Base-by-base conservation (phyloP, 2,888 invertebrate genomes). In the Xestia ashworthii region DNA sequence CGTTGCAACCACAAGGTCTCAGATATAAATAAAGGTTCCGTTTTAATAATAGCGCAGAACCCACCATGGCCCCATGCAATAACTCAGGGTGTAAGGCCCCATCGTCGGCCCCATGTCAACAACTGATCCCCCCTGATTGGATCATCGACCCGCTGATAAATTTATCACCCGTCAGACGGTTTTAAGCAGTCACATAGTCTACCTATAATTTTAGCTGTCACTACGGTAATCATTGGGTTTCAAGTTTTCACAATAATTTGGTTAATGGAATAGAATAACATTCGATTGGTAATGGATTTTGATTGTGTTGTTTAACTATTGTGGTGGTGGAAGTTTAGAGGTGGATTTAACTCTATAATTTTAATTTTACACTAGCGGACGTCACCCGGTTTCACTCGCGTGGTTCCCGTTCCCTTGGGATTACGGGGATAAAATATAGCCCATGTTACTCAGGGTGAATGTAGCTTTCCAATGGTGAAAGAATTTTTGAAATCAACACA, bases 51-150 rank as follows among this genome's bases (percentile, higher is more conserved):
- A 84, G 73, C 64, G 44, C 58, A 65, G 72, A 64, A 75, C 73
- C 78, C 41, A 73, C 79, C 77, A 78, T 64, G 70, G 77, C 41
- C 69, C 64, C 77, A 73, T 62, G 82, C 81, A 86, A 89, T 89
- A 88, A 87, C 88, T 89, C 88, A 88, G 82, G 81, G 70, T 74
- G 81, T 80, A 79, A 83, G 82, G 68, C 86, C 82, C 74, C 80
- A 74, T 86, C 88, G 88, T 86, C 85, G 72, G 78, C 76, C 88
- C 89, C 88, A 72, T 87, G 88, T 86, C 84, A 87, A 80, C 86
- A 83, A 73, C 81, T 89, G 89, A 88, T 88, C 88, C 89, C 67
- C 68, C 76, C 80, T 88, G 89, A 88, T 88, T 89, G 89, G 89
- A 87, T 87, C 89, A 89, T 88, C 86, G 84, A 88, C 86, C 84